Percentiles rank a stretch among this genome's conserved stretches.
phyloP scores from a whole-genome alignment of 2,113 vertebrate genomes.

The Podilymbus podiceps region DNA sequence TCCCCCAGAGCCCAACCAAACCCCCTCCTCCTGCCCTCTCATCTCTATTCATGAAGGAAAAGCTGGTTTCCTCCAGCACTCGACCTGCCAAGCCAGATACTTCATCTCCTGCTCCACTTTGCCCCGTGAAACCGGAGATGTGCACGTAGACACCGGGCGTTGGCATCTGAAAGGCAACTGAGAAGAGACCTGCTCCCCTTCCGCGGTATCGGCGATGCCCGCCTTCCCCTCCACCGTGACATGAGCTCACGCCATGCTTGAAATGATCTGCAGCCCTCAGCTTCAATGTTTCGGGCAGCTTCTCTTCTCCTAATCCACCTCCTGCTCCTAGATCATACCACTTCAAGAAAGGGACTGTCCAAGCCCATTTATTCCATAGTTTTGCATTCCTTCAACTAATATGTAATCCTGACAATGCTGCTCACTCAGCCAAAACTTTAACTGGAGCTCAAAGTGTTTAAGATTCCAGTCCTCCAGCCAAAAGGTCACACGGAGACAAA shows the following conservation, averaged over 20 bases:
- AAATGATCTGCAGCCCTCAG: background rate
- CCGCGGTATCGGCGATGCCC: rapidly evolving
- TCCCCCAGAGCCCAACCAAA: background rate
- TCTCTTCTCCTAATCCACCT: background rate
- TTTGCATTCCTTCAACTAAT: background rate
- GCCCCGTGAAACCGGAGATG: background rate
- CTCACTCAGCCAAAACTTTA: background rate
- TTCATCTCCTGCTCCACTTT: background rate
- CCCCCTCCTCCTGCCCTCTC: background rate
- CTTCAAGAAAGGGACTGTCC: background rate
- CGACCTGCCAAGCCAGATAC: background rate
- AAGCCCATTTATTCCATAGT: background rate
- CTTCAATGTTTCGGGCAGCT: background rate
- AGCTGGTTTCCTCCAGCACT: background rate
- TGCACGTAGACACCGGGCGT: background rate
- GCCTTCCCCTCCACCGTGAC: background rate
- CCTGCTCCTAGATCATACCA: rapidly evolving
- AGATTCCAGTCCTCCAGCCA: background rate
- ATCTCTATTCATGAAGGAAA: background rate
- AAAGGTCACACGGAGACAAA: background rate
- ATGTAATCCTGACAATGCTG: background rate
- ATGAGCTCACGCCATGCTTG: background rate
- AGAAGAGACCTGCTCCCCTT: background rate
- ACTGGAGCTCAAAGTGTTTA: background rate
- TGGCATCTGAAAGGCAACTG: background rate